A percentile compares a stretch with the other conserved stretches of the same genome.
Conservation (phyloP, 2,888 invertebrate species). For the Ichneumoninae sp. region DNA sequence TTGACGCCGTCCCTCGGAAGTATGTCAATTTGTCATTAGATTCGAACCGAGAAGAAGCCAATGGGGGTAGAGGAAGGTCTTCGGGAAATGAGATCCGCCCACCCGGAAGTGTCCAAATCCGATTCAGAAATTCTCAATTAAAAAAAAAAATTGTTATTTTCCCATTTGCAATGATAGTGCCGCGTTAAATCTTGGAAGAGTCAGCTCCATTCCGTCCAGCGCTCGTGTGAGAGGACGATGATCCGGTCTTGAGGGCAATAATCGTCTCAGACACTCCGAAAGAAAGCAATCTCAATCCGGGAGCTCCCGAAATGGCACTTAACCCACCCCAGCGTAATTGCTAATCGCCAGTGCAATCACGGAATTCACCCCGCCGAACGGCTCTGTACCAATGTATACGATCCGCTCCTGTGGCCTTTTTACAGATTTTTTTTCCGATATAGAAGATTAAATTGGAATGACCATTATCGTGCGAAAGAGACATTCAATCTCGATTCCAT, state of each 20-base stretch:
- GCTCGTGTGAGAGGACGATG: not conserved
- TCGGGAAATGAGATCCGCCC: not conserved
- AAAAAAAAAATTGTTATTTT: not conserved
- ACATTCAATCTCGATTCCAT: slow-evolving; percentile 16
- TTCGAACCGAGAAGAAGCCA: slow-evolving; percentile 1
- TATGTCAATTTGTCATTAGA: slow-evolving; percentile 52
- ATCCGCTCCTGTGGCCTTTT: not conserved
- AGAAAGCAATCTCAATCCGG: slow-evolving; percentile 29
- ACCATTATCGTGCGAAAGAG: not conserved
- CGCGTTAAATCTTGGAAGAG: not conserved
- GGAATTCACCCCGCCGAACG: slow-evolving; percentile 10
- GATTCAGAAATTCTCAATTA: not conserved
- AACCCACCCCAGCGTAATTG: slow-evolving; percentile 30
- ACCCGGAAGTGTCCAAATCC: not conserved
- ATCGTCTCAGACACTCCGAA: slow-evolving; percentile 38
- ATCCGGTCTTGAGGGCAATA: slow-evolving; percentile 17
- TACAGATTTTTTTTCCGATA: not conserved
- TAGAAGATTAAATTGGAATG: not conserved
- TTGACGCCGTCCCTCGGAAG: slow-evolving; percentile 12
- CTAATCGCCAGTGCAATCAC: slow-evolving; percentile 41
- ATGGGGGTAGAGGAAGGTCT: not conserved
- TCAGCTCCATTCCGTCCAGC: not conserved
- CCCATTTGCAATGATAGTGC: not conserved
- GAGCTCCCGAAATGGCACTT: not conserved
- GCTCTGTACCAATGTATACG: not conserved